Evolutionary conservation across 2,888 invertebrate genomes (phyloP).

Genomic region (Drosophila differens): DNA sequence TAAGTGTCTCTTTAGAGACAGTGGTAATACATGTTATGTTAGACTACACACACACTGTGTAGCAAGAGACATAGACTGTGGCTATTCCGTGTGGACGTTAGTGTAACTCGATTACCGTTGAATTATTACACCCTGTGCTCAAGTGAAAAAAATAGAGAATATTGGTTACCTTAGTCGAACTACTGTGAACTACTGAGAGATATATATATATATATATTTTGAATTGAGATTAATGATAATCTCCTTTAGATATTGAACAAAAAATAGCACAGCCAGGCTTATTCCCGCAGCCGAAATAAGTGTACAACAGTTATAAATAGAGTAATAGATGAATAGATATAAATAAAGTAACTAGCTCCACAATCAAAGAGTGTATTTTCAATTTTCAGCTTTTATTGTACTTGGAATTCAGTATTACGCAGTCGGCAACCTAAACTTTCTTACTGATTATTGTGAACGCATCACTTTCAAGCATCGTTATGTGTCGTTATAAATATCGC

Average conservation of each 20-base stretch:
- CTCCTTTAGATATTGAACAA: background rate
- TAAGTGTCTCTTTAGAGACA: constrained; percentile 41
- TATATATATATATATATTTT: background rate
- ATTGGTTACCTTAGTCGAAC: background rate
- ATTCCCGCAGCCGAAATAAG: background rate
- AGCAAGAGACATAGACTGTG: constrained; percentile 18
- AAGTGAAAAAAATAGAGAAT: background rate
- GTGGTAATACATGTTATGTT: constrained; percentile 32
- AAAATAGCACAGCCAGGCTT: too few species aligned
- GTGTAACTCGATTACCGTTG: constrained; percentile 61
- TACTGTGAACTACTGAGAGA: background rate
- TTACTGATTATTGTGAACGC: constrained; percentile 14
- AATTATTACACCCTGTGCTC: constrained; percentile 26
- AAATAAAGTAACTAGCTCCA: background rate
- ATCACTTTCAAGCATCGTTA: constrained; percentile 58
- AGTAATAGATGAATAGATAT: background rate
- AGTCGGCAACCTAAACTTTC: background rate
- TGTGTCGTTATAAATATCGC: background rate
- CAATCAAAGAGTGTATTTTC: background rate
- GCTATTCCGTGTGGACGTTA: constrained; percentile 33
- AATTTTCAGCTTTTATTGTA: background rate
- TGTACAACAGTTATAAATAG: background rate
- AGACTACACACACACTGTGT: constrained; percentile 19
- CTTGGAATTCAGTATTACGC: background rate
- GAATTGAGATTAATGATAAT: background rate